Percentiles rank a stretch among this genome's conserved stretches.
These are phyloP conservation scores for Grammomys surdaster DNA, from an alignment of 2,113 vertebrate genomes.

Conservation along the genomic window DNA sequence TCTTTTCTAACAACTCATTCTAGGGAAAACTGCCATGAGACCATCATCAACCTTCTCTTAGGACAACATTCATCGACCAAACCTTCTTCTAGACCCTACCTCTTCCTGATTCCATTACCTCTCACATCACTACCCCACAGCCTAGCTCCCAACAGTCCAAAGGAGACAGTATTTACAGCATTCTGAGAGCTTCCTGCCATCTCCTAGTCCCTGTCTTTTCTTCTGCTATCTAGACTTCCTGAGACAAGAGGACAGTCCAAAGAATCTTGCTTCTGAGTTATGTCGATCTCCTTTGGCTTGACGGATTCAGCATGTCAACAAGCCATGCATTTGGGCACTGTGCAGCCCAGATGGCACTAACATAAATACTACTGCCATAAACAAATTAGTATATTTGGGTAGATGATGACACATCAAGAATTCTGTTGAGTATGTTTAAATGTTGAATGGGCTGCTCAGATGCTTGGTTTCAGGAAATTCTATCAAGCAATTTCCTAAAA, in stretches of 20 bases:
- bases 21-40: neutral
- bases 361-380: neutral
- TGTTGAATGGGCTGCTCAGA: neutral
- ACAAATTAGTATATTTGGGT: neutral
- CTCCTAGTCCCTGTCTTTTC: neutral
- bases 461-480: constrained; percentile 18
- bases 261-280: neutral
- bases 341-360: neutral
- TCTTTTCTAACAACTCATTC: neutral
- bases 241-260: too few species aligned
- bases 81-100: neutral
- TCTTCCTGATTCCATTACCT: neutral
- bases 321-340: too few species aligned
- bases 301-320: neutral
- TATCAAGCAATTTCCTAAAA: constrained; percentile 46
- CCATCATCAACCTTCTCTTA: neutral
- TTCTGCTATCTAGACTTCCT: neutral
- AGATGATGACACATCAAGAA: neutral
- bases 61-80: neutral
- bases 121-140: neutral
- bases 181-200: neutral
- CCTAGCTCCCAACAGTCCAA: neutral
- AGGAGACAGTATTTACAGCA: neutral
- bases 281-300: neutral
- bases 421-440: constrained; percentile 24